Conservation (phyloP, 1,140 invertebrate species). For the Tetranychus urticae region DNA sequence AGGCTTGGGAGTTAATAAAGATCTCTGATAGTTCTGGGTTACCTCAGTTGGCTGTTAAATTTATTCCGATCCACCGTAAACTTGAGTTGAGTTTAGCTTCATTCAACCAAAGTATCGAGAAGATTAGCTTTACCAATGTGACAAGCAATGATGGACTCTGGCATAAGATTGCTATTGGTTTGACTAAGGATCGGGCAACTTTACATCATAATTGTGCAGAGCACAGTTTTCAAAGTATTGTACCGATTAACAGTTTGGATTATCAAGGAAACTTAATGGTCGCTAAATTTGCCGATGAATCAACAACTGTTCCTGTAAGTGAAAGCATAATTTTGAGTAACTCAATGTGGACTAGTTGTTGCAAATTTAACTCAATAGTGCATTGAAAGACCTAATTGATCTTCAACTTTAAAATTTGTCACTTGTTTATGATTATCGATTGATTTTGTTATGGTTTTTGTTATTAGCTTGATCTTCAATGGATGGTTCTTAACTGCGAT, state of each 20-base stretch:
- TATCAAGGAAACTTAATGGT: conserved; percentile 38
- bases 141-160: conserved; percentile 44
- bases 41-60: conserved; percentile 38
- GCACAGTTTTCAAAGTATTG: conserved; percentile 22
- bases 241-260: conserved; percentile 33
- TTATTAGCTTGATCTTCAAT: conserved; percentile 47
- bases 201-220: conserved; percentile 43
- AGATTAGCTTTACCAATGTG: conserved; percentile 29
- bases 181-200: conserved; percentile 35
- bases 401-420: no score
- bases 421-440: no score
- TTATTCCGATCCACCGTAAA: conserved; percentile 34
- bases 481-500: conserved; percentile 52
- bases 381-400: no score
- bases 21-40: conserved; percentile 31
- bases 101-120: conserved; percentile 32
- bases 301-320: conserved; percentile 36
- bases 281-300: conserved; percentile 29
- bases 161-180: conserved; percentile 54
- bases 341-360: not conserved
- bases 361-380: no score
- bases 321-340: not conserved
- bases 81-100: conserved; percentile 36
- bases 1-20: conserved; percentile 41
- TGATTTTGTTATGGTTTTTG: not conserved